A percentile compares a stretch with the other conserved stretches of the same genome.
Conservation (phyloP, 2,797 vertebrate genomes). For the Sylvia borin region DNA sequence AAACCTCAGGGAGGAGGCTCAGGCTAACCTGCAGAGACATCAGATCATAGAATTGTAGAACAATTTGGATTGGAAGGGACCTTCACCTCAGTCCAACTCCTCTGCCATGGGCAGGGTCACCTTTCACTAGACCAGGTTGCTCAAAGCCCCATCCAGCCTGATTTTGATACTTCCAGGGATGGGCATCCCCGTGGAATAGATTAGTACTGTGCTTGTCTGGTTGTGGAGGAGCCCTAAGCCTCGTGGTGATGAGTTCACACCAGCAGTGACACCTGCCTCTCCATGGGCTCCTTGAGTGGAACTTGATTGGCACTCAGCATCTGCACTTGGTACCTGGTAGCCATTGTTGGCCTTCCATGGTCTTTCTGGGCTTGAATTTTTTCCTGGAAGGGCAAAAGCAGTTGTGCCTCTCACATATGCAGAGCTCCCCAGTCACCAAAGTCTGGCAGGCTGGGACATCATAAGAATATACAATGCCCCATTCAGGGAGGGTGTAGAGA, state of each 20-base stretch:
- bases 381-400: not conserved
- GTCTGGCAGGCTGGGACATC: not conserved
- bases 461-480: not conserved
- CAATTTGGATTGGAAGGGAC: not conserved
- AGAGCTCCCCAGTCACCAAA: not conserved
- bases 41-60: not conserved
- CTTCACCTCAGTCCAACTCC: not conserved
- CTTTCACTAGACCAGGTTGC: not conserved
- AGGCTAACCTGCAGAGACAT: not conserved
- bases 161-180: not conserved
- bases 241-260: not conserved
- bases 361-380: not conserved
- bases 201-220: fast-evolving
- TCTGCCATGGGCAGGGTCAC: not conserved
- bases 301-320: not conserved
- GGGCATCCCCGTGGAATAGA: not conserved
- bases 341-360: not conserved
- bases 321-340: not conserved
- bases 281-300: not conserved
- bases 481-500: not conserved
- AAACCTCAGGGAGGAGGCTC: not conserved
- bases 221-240: not conserved
- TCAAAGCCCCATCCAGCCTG: not conserved
- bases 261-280: not conserved
- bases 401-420: not conserved